Base-by-base conservation (phyloP, 1,140 invertebrate species). In the Lepidurus packardi region DNA sequence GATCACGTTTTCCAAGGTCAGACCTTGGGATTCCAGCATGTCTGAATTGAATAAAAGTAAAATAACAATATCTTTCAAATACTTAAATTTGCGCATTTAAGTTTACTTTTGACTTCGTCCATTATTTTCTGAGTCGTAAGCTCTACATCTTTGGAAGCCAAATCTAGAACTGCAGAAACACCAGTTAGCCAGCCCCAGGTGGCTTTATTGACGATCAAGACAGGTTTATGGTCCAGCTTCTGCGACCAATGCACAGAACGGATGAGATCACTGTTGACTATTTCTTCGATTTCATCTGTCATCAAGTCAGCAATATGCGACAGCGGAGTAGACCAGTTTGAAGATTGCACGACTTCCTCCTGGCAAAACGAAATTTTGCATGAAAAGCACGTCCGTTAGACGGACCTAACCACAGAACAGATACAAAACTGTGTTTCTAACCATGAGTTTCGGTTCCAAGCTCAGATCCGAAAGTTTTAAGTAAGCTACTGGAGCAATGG, bases 401-500 rank as follows among this genome's bases (percentile, higher is more conserved):
- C 1, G 6, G 0, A 65, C 21, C 21, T 34, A 34, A 34, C 34
- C 34, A 34, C 0, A 34, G 34, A 4, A 34, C 4, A 34, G 3
- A 34, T 34, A 34, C 25, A 34, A 34, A 34, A 34, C 34, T 34
- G 34, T 34, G 25, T 9, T 16, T 65, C 53, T 65, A 11, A 65
- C 53, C 53, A 4, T 65, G 8, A n/a, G 16, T 65, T 65, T 65
- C 53, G 16, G 16, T 65, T 65, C 53, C 53, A 65, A 13, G 53
- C 53, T 65, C 65, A 97, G 85, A 84, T 92, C 93, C 80, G 90
- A 91, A 79, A 98, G 90, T 85, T 93, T 95, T 43, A 98, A 87
- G 85, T 96, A 98, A 75, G 94, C 95, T 76, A 97, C 95, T 73
- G 94, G 94, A 65, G 94, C 94, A 84, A 98, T 92, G 1, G 94